Conservation (phyloP, 2,113 vertebrate genomes). For the Neodontobutis hainanensis region DNA sequence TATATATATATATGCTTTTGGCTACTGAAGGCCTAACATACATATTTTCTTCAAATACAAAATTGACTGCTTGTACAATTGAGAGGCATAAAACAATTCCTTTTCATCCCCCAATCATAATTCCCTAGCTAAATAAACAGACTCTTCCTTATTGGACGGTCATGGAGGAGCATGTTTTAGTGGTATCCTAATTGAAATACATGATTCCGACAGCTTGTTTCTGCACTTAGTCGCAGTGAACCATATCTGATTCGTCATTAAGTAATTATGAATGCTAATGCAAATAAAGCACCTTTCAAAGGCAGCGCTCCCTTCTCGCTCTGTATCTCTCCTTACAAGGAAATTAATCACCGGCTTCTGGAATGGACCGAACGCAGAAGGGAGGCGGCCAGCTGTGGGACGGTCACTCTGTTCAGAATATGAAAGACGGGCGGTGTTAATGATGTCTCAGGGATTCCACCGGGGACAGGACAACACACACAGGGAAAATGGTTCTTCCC, state of each 20-base stretch:
- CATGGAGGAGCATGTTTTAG: constrained; percentile 87
- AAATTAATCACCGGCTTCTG: constrained; percentile 66
- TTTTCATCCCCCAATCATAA: constrained; percentile 69
- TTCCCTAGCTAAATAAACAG: constrained; percentile 89
- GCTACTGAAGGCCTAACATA: too few relatives aligned
- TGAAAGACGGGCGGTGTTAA: too few relatives aligned
- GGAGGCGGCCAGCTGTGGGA: neutral
- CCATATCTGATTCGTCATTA: constrained; percentile 98
- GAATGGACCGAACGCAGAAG: constrained; percentile 25
- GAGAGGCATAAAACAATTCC: constrained; percentile 33
- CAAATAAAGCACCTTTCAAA: constrained; percentile 90
- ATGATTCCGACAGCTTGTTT: constrained; percentile 88
- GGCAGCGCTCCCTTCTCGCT: constrained; percentile 15
- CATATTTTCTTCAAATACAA: constrained; percentile 56
- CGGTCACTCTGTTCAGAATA: too few relatives aligned
- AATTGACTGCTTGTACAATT: constrained; percentile 24
- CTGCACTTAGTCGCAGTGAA: constrained; percentile 80
- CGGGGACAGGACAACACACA: too few relatives aligned
- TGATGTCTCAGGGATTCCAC: too few relatives aligned
- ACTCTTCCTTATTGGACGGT: constrained; percentile 85
- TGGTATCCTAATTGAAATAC: constrained; percentile 92
- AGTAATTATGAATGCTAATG: constrained; percentile 98
- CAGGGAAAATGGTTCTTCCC: neutral
- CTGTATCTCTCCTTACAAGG: constrained; percentile 56
- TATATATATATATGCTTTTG: too few relatives aligned